Conservation (phyloP, 1,140 invertebrate genomes). For the Drosophila funebris region DNA sequence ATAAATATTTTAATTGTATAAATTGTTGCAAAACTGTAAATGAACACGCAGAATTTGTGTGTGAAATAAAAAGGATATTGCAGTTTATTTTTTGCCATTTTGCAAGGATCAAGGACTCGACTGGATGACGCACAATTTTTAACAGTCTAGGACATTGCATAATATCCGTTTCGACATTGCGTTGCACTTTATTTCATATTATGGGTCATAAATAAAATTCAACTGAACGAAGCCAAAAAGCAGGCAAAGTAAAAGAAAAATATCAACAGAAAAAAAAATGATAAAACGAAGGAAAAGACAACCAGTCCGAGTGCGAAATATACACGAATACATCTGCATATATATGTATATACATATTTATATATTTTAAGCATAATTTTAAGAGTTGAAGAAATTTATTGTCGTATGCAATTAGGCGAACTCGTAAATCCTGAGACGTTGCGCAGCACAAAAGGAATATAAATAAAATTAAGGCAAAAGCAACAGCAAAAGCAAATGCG, state of each 20-base stretch:
- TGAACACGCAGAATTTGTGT: slow-evolving; percentile 16
- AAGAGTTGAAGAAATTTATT: slow-evolving; percentile 72
- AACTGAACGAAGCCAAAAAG: slow-evolving; percentile 24
- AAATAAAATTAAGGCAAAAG: slow-evolving; percentile 69
- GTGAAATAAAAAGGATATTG: slow-evolving; percentile 38
- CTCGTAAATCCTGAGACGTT: slow-evolving; percentile 67
- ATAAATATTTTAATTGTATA: not conserved
- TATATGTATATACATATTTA: slow-evolving; percentile 34
- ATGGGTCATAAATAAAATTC: slow-evolving; percentile 69
- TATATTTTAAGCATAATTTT: slow-evolving; percentile 71
- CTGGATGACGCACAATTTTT: slow-evolving; percentile 11
- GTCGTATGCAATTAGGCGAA: slow-evolving; percentile 70
- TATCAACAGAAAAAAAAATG: slow-evolving; percentile 18
- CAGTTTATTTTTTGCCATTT: slow-evolving; percentile 5
- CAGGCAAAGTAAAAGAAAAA: slow-evolving; percentile 37
- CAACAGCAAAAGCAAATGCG: slow-evolving; percentile 11
- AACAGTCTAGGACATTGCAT: slow-evolving; percentile 43
- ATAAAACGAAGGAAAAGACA: slow-evolving; percentile 3
- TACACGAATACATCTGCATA: not conserved
- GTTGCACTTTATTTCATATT: slow-evolving; percentile 62
- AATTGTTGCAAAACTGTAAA: slow-evolving; percentile 1
- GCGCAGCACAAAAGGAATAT: slow-evolving; percentile 50
- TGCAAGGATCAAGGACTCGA: slow-evolving; percentile 7
- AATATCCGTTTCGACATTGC: slow-evolving; percentile 67
- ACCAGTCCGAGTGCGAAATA: too few species aligned